Evolutionary conservation across 2,888 invertebrate species (phyloP).

Genomic region (Scrobipalpa atriplicella): DNA sequence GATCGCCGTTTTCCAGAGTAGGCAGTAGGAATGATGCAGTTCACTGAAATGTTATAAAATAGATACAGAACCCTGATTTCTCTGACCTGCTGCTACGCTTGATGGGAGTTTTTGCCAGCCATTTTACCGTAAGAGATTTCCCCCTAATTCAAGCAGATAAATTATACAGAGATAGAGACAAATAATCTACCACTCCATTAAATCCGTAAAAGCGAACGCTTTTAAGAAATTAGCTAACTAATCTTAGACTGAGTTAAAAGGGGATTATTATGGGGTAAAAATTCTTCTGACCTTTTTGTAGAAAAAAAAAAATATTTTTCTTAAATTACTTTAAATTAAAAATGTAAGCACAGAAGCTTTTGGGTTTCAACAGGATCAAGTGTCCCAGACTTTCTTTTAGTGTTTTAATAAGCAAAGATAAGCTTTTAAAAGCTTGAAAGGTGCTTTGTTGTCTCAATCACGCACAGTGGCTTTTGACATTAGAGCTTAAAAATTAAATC

Average conservation of each 20-base stretch:
- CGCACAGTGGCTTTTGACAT: neutral
- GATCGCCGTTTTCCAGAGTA: too few species aligned
- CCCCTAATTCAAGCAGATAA: conserved; percentile 64
- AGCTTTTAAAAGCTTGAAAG: conserved; percentile 14
- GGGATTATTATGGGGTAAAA: conserved; percentile 53
- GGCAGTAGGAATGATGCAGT: too few species aligned
- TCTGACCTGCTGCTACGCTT: neutral
- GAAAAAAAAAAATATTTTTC: conserved; percentile 25
- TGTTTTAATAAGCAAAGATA: neutral
- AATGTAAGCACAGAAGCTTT: conserved; percentile 18
- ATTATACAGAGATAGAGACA: conserved; percentile 64
- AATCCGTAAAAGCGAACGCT: conserved; percentile 70
- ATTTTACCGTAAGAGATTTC: conserved; percentile 53
- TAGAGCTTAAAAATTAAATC: too few species aligned
- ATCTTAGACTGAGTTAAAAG: conserved; percentile 60
- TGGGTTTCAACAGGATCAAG: conserved; percentile 15
- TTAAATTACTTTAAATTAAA: conserved; percentile 30
- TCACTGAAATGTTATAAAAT: neutral
- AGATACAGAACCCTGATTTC: neutral
- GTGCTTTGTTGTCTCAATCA: neutral
- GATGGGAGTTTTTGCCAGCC: neutral
- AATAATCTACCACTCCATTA: conserved; percentile 71
- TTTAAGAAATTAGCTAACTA: conserved; percentile 74
- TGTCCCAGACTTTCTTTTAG: conserved; percentile 16
- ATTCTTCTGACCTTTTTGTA: conserved; percentile 37